Evolutionary conservation across 92 coral and sea anemone genomes (phyloP).

Genomic region (Porites evermanni): DNA sequence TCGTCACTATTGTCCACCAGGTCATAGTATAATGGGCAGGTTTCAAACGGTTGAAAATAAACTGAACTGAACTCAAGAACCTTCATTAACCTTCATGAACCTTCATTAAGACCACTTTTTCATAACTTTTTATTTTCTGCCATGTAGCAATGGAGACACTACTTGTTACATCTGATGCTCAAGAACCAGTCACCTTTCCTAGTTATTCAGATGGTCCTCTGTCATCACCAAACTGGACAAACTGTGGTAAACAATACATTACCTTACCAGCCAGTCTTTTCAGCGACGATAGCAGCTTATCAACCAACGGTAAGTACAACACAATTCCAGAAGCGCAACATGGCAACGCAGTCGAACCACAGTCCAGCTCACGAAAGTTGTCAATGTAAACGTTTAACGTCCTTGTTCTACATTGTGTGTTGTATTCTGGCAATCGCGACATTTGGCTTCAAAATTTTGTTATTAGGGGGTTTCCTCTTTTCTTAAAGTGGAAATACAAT

Average conservation of each 20-base stretch:
- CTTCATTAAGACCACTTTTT: no score
- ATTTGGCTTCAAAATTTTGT: neutral
- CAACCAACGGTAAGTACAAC: constrained; percentile 10
- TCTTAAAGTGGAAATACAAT: neutral
- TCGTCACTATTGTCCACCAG: no score
- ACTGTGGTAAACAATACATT: constrained; percentile 38
- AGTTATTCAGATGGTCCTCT: constrained; percentile 41
- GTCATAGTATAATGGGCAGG: no score
- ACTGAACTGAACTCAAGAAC: no score
- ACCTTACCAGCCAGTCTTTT: constrained; percentile 56
- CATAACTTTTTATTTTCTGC: neutral
- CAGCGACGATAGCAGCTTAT: neutral
- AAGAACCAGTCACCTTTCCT: constrained; percentile 57
- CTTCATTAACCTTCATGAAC: no score
- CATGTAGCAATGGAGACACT: constrained; percentile 62
- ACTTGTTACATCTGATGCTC: constrained; percentile 8
- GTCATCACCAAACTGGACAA: constrained; percentile 48
- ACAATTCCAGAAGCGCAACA: neutral
- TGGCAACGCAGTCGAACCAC: neutral
- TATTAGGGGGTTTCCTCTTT: no score
- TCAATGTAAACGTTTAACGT: no score
- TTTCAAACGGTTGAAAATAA: no score
- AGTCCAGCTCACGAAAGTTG: no score
- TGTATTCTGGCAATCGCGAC: no score
- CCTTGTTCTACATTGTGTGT: no score